Percentiles rank a stretch among this genome's conserved stretches.
These are phyloP conservation scores for Hemicordylus capensis DNA, from an alignment of 2,113 vertebrate genomes.

Conservation along the genomic window DNA sequence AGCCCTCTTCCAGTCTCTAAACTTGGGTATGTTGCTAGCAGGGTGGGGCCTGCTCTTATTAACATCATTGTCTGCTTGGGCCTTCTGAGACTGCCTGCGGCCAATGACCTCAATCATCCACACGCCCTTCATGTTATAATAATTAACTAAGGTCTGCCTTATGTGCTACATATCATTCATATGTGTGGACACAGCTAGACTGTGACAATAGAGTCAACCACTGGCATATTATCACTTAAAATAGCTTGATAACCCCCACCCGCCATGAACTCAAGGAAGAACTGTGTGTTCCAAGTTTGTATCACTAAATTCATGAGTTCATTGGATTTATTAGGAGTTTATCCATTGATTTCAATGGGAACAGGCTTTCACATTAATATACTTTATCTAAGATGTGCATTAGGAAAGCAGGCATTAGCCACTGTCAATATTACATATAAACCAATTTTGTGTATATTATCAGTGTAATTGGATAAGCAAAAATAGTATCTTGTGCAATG, in stretches of 20 bases:
- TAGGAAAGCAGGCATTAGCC: constrained; percentile 27
- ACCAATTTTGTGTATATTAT: constrained; percentile 26
- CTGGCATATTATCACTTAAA: neutral
- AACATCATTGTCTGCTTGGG: neutral
- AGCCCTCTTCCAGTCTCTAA: neutral
- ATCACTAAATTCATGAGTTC: neutral
- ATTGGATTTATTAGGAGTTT: neutral
- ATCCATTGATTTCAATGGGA: constrained; percentile 7
- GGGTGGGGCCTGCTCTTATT: neutral
- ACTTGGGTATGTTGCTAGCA: neutral
- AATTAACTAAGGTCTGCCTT: neutral
- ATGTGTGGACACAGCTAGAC: neutral
- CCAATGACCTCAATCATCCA: neutral
- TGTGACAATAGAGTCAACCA: neutral
- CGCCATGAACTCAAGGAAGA: neutral
- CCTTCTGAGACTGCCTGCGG: neutral
- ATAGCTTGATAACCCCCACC: too few relatives aligned
- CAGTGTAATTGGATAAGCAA: constrained; percentile 24
- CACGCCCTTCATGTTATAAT: too few relatives aligned
- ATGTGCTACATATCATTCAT: neutral
- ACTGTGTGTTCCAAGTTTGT: neutral
- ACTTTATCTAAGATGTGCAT: constrained; percentile 18
- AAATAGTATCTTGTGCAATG: constrained; percentile 26
- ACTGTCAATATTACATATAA: constrained; percentile 27
- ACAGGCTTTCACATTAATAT: constrained; percentile 26